phyloP scores from a whole-genome alignment of 2,113 vertebrate genomes.

The Cinclus cinclus region DNA sequence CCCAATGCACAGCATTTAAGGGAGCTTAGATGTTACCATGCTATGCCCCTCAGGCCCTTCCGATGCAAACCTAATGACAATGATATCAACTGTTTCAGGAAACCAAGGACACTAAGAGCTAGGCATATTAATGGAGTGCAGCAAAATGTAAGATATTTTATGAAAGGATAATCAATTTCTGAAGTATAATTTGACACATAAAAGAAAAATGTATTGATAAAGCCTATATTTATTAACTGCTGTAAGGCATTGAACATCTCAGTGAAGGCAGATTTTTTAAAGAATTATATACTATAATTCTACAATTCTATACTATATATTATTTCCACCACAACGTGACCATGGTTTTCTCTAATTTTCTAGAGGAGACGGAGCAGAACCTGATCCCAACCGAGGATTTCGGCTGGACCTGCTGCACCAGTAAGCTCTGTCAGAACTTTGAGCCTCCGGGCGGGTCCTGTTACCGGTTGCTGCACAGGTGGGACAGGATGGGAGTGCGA shows the following conservation, averaged over 20 bases:
- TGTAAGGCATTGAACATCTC: background rate
- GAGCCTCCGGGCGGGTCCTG: no score
- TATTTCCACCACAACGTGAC: background rate
- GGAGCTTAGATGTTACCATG: background rate
- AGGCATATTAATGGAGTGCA: rapidly evolving
- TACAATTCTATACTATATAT: no score
- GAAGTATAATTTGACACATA: background rate
- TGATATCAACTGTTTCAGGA: background rate
- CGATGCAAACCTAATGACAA: background rate
- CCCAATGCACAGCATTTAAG: background rate
- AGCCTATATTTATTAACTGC: background rate
- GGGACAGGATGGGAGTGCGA: background rate
- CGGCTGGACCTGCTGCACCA: background rate
- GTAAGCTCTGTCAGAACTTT: no score
- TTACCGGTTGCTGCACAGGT: rapidly evolving
- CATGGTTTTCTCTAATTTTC: background rate
- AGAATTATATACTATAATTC: background rate
- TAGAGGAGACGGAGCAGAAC: background rate
- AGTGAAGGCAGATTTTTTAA: background rate
- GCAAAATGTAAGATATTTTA: rapidly evolving
- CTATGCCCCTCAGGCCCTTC: background rate
- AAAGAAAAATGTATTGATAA: background rate
- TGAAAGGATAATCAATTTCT: background rate
- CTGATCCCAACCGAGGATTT: rapidly evolving
- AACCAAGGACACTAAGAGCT: background rate